Base-by-base conservation (phyloP, 2,888 invertebrate genomes). In the Pandemis corylana region DNA sequence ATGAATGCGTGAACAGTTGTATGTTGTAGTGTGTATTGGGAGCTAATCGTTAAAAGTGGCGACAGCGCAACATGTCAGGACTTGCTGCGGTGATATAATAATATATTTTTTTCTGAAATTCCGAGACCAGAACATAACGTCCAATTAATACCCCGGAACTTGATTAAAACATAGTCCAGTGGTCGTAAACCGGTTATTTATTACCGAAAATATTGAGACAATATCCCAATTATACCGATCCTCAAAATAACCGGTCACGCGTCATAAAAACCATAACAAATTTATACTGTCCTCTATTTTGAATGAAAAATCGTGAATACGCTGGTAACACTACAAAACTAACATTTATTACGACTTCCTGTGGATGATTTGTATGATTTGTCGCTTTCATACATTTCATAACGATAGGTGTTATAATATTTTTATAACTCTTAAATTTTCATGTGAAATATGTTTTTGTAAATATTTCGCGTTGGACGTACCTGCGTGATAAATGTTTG, bases 401-500 rank as follows among this genome's bases (percentile, higher is more conserved):
- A 46, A 51, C 53, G 28, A 51, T 53, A 75, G 62, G 66, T 53
- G 70, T 12, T 68, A 64, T 69, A 15, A 10, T n/a, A 41, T 15
- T 69, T 65, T 65, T 28, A 61, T 61, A 13, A 46, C 5, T 72
- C 63, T 13, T 53, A 20, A 64, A 61, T 49, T 66, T 53, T n/a
- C n/a, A 36, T n/a, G 15, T 61, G 41, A 61, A 66, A 59, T 49
- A 59, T 15, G 42, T 5, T 51, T 28, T n/a, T 28, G 9, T 62
- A 63, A 42, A 63, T 70, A 63, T 53, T 63, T 63, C 6, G 53
- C 49, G 49, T 69, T 51, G 41, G 28, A 28, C 15, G 36, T n/a
- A 67, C 53, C 67, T 67, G 67, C 7, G 46, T 49, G 51, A 89
- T 87, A 89, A 89, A 62, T 41, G 41, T 13, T n/a, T 41, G 41